A percentile compares a stretch with the other conserved stretches of the same genome.
Conservation (phyloP, 2,797 vertebrate genomes). For the Pelobates cultripes region DNA sequence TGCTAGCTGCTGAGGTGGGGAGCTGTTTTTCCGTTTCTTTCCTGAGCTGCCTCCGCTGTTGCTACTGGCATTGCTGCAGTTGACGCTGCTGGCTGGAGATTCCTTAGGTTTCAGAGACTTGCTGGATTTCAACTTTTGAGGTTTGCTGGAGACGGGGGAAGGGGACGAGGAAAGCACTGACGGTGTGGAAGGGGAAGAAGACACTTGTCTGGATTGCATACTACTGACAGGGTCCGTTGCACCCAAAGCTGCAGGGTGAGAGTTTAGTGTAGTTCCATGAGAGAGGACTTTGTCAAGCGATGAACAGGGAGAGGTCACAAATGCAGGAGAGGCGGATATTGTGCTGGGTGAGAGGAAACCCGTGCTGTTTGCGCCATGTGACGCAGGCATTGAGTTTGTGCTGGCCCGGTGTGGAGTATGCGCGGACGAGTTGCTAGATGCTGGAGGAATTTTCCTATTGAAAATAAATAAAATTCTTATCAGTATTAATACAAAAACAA, state of each 20-base stretch:
- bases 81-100: conserved; percentile 75
- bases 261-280: conserved; percentile 92
- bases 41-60: conserved; percentile 81
- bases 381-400: conserved; percentile 78
- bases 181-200: conserved; percentile 95
- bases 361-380: conserved; percentile 78
- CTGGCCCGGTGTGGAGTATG: conserved; percentile 85
- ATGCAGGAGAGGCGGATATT: conserved; percentile 72
- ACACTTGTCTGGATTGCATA: conserved; percentile 94
- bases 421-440: conserved; percentile 81
- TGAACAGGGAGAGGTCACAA: conserved; percentile 79
- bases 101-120: conserved; percentile 90
- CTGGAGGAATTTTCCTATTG: conserved; percentile 93
- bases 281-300: conserved; percentile 86
- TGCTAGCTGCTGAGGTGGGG: conserved; percentile 71
- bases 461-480: conserved; percentile 16
- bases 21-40: conserved; percentile 95
- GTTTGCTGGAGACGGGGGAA: conserved; percentile 89
- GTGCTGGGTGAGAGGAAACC: conserved; percentile 83
- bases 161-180: conserved; percentile 91
- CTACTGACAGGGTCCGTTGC: conserved; percentile 88
- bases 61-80: conserved; percentile 70
- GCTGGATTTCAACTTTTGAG: conserved; percentile 91
- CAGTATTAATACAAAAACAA: no score
- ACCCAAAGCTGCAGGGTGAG: conserved; percentile 83